Evolutionary conservation across 2,113 vertebrate genomes (phyloP).

Genomic region (Calidris pygmaea): DNA sequence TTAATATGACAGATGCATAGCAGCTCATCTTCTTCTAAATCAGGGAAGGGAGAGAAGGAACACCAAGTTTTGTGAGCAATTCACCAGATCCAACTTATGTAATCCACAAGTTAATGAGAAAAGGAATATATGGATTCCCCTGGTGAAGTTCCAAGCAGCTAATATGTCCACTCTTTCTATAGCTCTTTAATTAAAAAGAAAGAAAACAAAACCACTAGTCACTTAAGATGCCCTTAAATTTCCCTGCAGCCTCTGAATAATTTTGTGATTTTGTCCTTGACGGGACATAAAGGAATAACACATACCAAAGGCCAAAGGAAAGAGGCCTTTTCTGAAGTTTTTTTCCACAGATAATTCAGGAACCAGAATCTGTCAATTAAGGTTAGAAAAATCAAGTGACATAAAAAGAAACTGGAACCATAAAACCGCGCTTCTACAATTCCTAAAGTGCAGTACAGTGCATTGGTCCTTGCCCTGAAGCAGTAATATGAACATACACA

Average conservation of each 20-base stretch:
- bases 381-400: neutral
- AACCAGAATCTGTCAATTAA: constrained; percentile 3
- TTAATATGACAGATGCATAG: neutral
- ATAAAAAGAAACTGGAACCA: neutral
- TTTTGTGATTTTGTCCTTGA: neutral
- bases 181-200: constrained; percentile 17
- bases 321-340: neutral
- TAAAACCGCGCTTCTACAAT: neutral
- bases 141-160: neutral
- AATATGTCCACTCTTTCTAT: neutral
- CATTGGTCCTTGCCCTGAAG: neutral
- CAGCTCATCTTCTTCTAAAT: neutral
- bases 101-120: neutral
- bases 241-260: neutral
- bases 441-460: neutral
- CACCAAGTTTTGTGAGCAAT: neutral
- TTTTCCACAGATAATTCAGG: neutral
- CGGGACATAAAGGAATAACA: neutral
- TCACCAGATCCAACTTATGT: neutral
- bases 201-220: neutral
- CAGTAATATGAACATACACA: neutral
- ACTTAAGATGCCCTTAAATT: neutral
- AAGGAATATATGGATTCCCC: neutral
- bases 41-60: neutral
- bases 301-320: neutral